Evolutionary conservation across 2,888 invertebrate species (phyloP).

Genomic region (Mylabris sibirica): DNA sequence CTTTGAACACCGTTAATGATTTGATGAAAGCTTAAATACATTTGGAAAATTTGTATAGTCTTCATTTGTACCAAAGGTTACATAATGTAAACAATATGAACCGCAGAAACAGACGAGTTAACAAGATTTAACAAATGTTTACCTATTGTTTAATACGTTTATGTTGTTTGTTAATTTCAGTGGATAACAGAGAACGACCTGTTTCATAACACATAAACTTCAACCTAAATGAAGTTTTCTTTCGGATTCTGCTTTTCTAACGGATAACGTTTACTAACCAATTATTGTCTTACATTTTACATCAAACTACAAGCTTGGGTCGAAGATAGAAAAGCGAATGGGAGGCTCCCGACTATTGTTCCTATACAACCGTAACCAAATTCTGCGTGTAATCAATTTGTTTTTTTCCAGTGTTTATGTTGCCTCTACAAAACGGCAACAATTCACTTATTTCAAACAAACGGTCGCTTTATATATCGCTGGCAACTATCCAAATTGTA

Average conservation of each 20-base stretch:
- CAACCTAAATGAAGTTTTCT: not conserved
- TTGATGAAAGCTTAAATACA: not conserved
- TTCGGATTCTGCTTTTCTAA: not conserved
- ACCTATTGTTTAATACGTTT: slow-evolving; percentile 9
- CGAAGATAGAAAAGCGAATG: not conserved
- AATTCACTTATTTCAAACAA: not conserved
- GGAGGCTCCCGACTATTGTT: not conserved
- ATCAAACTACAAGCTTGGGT: slow-evolving; percentile 4
- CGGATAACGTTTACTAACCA: slow-evolving; percentile 23
- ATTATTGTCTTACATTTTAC: slow-evolving; percentile 31
- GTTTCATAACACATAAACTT: not conserved
- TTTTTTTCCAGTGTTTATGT: not conserved
- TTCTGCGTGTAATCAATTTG: not conserved
- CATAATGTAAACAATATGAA: not conserved
- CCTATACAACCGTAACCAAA: not conserved
- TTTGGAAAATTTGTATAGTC: not conserved
- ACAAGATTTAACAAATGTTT: slow-evolving; percentile 6
- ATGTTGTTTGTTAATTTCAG: not conserved
- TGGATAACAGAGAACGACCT: not conserved
- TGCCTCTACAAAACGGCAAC: not conserved
- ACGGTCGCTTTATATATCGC: not conserved
- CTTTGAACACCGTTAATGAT: not conserved
- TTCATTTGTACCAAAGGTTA: not conserved
- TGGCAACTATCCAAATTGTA: slow-evolving; percentile 7
- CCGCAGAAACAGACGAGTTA: slow-evolving; percentile 4